Percentiles rank a stretch among this genome's conserved stretches.
Evolutionary conservation across 2,113 vertebrate species (phyloP).

Genomic region (Bubo scandiacus): DNA sequence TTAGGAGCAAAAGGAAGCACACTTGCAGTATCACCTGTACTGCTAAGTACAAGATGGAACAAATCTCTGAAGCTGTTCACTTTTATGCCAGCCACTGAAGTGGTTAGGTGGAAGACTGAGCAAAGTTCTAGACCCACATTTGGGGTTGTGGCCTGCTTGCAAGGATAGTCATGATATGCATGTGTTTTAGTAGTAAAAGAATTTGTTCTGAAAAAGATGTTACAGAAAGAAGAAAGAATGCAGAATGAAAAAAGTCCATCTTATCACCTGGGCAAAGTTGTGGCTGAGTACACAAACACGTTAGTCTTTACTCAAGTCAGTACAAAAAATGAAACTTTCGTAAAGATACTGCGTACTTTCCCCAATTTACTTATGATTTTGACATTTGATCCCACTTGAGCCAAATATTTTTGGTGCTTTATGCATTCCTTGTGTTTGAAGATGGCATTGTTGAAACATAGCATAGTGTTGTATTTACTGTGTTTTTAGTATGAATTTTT

Average conservation of each 20-base stretch:
- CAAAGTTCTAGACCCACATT: neutral
- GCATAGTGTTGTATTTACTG: neutral
- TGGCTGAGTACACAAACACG: neutral
- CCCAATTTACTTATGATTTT: neutral
- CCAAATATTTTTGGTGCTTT: neutral
- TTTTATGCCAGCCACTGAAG: neutral
- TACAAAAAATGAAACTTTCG: neutral
- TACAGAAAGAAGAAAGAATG: neutral
- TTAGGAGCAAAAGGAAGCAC: neutral
- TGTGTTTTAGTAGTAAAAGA: neutral
- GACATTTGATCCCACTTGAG: neutral
- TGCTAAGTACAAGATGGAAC: neutral
- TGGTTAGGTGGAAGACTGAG: neutral
- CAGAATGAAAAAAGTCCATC: neutral
- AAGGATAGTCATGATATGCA: neutral
- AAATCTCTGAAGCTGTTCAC: neutral
- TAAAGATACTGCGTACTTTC: neutral
- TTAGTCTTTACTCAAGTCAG: neutral
- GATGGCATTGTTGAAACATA: neutral
- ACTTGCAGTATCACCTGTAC: neutral
- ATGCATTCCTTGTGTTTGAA: neutral
- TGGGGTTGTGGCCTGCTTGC: neutral
- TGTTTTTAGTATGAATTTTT: neutral
- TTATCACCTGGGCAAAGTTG: neutral
- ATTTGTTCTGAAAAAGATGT: neutral